Conservation (phyloP, 2,797 vertebrate genomes). For the Falco concolor region DNA sequence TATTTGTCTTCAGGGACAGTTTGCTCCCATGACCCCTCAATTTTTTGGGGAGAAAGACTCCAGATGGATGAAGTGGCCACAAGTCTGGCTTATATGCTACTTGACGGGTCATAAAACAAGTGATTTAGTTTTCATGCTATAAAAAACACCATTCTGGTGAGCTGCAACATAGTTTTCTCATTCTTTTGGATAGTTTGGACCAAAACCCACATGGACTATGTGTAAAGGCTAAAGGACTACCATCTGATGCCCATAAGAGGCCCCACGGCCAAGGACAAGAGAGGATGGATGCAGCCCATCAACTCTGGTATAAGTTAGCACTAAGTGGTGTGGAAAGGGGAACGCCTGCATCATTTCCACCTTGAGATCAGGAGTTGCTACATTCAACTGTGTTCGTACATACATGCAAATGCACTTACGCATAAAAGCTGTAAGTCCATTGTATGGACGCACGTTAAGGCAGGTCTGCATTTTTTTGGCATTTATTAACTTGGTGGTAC, state of each 20-base stretch:
- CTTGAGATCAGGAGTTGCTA: not conserved
- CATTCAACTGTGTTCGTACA: not conserved
- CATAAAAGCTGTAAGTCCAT: not conserved
- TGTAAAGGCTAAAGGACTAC: not conserved
- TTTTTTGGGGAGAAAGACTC: not conserved
- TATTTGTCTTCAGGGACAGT: not conserved
- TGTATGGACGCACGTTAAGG: rapidly evolving
- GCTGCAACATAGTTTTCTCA: not conserved
- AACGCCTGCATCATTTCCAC: not conserved
- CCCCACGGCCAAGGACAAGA: not conserved
- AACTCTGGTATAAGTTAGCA: not conserved
- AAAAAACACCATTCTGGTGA: not conserved
- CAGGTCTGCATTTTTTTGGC: not conserved
- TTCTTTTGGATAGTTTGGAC: not conserved
- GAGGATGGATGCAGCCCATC: not conserved
- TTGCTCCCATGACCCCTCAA: not conserved
- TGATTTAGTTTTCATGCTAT: not conserved
- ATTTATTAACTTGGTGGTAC: not conserved
- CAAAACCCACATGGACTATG: not conserved
- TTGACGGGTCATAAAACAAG: not conserved
- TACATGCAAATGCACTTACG: rapidly evolving
- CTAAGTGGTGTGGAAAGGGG: not conserved
- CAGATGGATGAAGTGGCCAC: not conserved
- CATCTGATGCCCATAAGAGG: not conserved
- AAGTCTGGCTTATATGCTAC: not conserved